phyloP scores from a whole-genome alignment of 2,797 vertebrate species.

The Tolypeutes matacus region DNA sequence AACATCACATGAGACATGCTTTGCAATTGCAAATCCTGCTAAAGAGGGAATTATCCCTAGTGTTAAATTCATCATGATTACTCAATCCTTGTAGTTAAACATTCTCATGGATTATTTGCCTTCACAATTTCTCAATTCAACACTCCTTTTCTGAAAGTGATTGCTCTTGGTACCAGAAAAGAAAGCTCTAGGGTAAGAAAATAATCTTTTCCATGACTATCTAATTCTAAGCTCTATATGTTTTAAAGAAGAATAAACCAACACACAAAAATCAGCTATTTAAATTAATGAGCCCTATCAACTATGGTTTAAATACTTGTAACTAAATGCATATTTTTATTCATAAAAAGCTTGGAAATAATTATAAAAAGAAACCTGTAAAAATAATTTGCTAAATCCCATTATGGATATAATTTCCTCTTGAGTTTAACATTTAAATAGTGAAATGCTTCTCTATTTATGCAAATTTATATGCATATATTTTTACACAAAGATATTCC shows the following conservation, averaged over 20 bases:
- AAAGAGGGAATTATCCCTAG: not conserved
- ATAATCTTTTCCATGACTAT: conserved; percentile 53
- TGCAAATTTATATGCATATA: not conserved
- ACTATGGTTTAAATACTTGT: conserved; percentile 51
- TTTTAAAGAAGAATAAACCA: conserved; percentile 63
- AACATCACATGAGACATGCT: not conserved
- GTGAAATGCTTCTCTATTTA: conserved; percentile 26
- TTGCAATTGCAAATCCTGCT: not conserved
- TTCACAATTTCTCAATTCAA: not conserved
- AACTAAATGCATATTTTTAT: conserved; percentile 39
- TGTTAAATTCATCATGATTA: not conserved
- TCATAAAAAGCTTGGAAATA: conserved; percentile 59
- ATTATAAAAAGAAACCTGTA: conserved; percentile 52
- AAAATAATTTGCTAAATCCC: conserved; percentile 51
- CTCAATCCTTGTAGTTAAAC: not conserved
- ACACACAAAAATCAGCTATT: conserved; percentile 50
- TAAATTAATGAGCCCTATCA: conserved; percentile 74
- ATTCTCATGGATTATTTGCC: not conserved
- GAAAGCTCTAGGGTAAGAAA: conserved; percentile 11
- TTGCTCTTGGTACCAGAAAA: conserved; percentile 37
- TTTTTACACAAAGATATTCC: not conserved
- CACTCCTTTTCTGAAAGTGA: conserved; percentile 32
- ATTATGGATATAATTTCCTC: conserved; percentile 25
- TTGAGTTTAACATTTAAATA: conserved; percentile 55
- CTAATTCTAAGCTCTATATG: conserved; percentile 63